A percentile compares a stretch with the other conserved stretches of the same genome.
Conservation (phyloP, 2,113 vertebrate genomes). For the Nothoprocta perdicaria region DNA sequence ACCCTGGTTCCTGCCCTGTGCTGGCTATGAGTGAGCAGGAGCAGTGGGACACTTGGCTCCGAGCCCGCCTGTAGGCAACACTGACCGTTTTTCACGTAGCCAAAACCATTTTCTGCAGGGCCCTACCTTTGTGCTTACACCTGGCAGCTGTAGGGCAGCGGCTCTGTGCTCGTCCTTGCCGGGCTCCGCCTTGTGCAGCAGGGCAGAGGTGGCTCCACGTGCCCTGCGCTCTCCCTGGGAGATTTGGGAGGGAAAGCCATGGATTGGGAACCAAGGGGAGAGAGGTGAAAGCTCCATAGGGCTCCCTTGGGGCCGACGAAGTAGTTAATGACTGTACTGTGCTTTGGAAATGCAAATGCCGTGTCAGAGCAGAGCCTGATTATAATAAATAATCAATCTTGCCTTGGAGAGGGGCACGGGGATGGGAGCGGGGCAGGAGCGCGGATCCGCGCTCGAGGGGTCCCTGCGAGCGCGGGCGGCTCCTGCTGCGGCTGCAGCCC, state of each 20-base stretch:
- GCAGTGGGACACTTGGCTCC: background rate
- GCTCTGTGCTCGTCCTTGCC: background rate
- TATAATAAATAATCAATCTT: constrained; percentile 70
- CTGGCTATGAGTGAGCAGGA: rapidly evolving
- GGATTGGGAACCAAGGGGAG: constrained; percentile 40
- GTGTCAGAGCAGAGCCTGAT: constrained; percentile 62
- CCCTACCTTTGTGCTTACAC: rapidly evolving
- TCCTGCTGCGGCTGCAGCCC: background rate
- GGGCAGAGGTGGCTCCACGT: background rate
- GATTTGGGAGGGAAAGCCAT: background rate
- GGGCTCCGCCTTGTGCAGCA: background rate
- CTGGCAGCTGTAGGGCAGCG: background rate
- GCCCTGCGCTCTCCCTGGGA: background rate
- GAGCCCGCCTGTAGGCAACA: background rate
- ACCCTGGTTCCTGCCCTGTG: rapidly evolving
- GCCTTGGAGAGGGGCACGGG: constrained; percentile 43
- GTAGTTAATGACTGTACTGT: constrained; percentile 65
- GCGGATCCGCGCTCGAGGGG: background rate
- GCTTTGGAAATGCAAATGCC: constrained; percentile 72
- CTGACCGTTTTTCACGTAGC: background rate
- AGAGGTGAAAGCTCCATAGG: constrained; percentile 56
- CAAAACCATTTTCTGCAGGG: background rate
- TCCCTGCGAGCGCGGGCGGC: background rate
- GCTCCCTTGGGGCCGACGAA: constrained; percentile 59
- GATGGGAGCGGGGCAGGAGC: background rate